Evolutionary conservation across 2,797 vertebrate species (phyloP).

Genomic region (Dendrocincla tyrannina): DNA sequence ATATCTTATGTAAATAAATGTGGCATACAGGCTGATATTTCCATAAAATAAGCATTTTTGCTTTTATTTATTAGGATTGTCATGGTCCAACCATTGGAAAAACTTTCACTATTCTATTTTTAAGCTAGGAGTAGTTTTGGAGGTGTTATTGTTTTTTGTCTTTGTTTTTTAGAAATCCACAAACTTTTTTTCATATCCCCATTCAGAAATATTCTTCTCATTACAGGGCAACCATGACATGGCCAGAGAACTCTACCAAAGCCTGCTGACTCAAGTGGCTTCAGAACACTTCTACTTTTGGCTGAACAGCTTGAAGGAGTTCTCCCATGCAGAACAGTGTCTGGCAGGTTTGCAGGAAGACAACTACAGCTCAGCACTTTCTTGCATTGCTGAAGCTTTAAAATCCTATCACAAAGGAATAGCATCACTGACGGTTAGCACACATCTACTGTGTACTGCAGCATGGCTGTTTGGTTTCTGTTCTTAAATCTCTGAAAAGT

Average conservation of each 20-base stretch:
- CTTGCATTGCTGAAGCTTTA: slow-evolving; percentile 91
- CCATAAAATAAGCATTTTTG: background rate
- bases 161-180: background rate
- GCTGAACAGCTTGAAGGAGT: slow-evolving; percentile 98
- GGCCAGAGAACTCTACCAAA: slow-evolving; percentile 94
- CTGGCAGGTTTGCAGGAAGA: slow-evolving; percentile 87
- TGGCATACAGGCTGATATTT: background rate
- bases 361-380: slow-evolving; percentile 89
- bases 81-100: background rate
- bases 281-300: slow-evolving; percentile 99
- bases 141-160: background rate
- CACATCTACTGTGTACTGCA: background rate
- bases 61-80: background rate
- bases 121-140: background rate
- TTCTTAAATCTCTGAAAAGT: background rate
- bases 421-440: slow-evolving; percentile 93
- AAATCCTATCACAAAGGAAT: slow-evolving; percentile 98
- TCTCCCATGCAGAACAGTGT: slow-evolving; percentile 94
- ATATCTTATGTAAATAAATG: background rate
- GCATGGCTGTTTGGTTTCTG: background rate
- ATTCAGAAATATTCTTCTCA: background rate
- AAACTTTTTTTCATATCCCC: background rate
- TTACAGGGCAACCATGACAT: slow-evolving; percentile 94
- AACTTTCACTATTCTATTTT: background rate
- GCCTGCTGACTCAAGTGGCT: slow-evolving; percentile 93